Percentiles rank a stretch among this genome's conserved stretches.
Conservation (phyloP, 2,888 invertebrate genomes). For the Apoda limacodes region DNA sequence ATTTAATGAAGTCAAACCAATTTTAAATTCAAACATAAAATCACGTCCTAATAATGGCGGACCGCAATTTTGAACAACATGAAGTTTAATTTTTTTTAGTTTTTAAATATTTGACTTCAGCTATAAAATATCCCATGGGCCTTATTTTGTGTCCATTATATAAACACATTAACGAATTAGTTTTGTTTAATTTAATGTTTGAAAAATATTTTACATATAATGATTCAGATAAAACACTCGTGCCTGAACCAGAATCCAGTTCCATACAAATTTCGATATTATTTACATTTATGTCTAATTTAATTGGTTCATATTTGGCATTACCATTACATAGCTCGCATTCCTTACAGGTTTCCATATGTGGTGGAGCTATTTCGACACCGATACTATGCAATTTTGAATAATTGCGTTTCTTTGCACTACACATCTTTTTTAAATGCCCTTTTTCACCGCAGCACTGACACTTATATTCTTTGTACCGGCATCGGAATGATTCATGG, state of each 20-base stretch:
- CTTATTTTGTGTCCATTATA: no score
- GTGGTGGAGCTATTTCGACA: neutral
- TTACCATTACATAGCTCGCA: constrained; percentile 12
- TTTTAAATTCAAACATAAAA: no score
- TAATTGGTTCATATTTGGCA: constrained; percentile 7
- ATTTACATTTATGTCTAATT: constrained; percentile 4
- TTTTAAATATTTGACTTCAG: no score
- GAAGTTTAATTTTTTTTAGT: no score
- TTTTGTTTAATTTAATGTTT: constrained; percentile 8
- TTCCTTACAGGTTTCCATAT: constrained; percentile 8
- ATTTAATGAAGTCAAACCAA: no score
- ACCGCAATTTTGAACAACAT: constrained; percentile 17
- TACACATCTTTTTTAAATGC: no score
- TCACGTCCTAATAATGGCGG: no score
- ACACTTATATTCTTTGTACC: constrained; percentile 12
- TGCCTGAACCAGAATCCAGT: no score
- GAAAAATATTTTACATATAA: constrained; percentile 10
- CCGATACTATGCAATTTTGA: constrained; percentile 2
- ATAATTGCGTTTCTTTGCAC: constrained; percentile 6
- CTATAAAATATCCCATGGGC: constrained; percentile 5
- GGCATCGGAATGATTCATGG: constrained; percentile 6
- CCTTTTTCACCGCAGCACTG: constrained; percentile 11
- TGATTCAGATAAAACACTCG: no score
- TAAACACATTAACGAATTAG: no score
- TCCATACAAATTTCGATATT: constrained; percentile 4